Conservation (phyloP, 2,113 vertebrate species). For the Rhadina sibilatrix region DNA sequence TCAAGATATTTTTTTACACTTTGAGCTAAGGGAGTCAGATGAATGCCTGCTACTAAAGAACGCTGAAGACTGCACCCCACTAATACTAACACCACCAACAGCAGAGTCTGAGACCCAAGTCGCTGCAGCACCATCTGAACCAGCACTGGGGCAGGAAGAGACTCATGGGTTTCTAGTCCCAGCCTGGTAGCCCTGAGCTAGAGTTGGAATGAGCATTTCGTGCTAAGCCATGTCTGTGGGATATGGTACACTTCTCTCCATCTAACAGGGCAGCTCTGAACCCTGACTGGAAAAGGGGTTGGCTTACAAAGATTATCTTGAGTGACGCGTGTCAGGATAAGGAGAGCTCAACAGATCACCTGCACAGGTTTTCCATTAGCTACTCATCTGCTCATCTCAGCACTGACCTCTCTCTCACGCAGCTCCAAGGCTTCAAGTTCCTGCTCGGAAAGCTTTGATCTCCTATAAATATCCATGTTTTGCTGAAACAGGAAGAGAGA, state of each 20-base stretch:
- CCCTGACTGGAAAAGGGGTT: background rate
- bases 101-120: background rate
- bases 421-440: constrained; percentile 95
- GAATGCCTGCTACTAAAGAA: fast-evolving
- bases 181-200: background rate
- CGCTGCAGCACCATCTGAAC: background rate
- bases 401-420: constrained; percentile 91
- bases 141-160: background rate
- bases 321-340: background rate
- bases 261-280: background rate
- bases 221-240: background rate
- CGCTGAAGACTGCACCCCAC: background rate
- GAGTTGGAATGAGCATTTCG: background rate
- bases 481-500: constrained; percentile 75
- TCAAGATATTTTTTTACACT: background rate
- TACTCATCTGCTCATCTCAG: background rate
- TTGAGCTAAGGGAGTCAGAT: background rate
- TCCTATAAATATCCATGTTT: constrained; percentile 93
- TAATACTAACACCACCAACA: background rate
- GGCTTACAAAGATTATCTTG: background rate
- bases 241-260: background rate
- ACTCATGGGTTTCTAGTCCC: background rate
- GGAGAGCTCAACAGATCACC: background rate
- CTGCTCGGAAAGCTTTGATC: constrained; percentile 87
- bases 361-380: background rate